phyloP scores from a whole-genome alignment of 2,797 vertebrate species.

The Xenops minutus region DNA sequence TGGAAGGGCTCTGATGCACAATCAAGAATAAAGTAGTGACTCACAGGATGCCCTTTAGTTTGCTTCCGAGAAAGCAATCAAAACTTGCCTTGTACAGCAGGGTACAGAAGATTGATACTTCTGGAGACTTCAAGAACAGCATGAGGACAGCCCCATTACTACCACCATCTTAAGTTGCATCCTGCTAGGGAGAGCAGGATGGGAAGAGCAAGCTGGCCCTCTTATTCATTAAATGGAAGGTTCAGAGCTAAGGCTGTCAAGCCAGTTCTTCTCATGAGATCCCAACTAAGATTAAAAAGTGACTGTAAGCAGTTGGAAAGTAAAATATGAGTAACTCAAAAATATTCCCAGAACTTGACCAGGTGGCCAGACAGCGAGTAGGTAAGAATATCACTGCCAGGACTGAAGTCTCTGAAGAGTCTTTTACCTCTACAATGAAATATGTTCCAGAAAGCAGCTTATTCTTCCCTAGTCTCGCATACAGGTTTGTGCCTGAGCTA shows the following conservation, averaged over 20 bases:
- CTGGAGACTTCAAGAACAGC: not conserved
- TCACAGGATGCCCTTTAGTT: not conserved
- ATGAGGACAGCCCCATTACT: not conserved
- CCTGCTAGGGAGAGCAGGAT: not conserved
- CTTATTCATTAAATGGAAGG: not conserved
- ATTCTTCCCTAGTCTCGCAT: not conserved
- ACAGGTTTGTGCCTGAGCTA: not conserved
- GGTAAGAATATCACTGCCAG: not conserved
- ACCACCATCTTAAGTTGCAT: not conserved
- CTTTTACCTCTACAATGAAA: not conserved
- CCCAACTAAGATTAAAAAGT: not conserved
- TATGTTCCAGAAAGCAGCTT: not conserved
- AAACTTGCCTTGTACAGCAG: not conserved
- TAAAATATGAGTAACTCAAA: not conserved
- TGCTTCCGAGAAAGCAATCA: not conserved
- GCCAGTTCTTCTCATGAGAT: not conserved
- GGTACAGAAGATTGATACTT: not conserved
- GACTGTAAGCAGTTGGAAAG: not conserved
- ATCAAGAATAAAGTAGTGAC: not conserved
- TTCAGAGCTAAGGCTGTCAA: not conserved
- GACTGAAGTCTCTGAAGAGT: not conserved
- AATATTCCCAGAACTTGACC: not conserved
- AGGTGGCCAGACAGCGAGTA: not conserved
- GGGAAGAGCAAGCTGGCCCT: not conserved
- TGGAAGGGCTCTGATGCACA: not conserved